These are phyloP conservation scores for Melipona quadrifasciata DNA, from an alignment of 1,140 invertebrate genomes.

Conservation along the genomic window DNA sequence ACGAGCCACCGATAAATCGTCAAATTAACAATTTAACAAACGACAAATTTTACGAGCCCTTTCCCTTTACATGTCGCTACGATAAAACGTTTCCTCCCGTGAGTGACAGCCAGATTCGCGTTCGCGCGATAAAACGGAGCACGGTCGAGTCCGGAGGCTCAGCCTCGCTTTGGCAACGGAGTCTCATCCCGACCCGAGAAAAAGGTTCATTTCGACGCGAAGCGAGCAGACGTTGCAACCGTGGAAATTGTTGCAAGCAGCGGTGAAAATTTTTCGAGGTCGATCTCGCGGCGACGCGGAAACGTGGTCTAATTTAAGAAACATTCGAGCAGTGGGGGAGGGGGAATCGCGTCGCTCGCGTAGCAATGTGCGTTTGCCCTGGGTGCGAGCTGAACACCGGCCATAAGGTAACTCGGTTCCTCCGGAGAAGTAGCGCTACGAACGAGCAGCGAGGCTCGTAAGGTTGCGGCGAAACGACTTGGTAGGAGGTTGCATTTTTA, in stretches of 20 bases:
- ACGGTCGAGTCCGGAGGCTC: no score
- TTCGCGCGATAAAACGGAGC: no score
- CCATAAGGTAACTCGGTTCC: conserved; percentile 53
- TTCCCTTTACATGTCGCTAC: no score
- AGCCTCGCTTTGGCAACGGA: background rate
- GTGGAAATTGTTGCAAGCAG: background rate
- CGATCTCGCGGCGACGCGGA: conserved; percentile 4
- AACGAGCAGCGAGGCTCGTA: conserved; percentile 62
- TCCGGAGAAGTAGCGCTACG: conserved; percentile 38
- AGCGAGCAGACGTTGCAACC: background rate
- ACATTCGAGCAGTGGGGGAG: background rate
- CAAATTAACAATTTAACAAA: no score
- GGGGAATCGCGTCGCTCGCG: conserved; percentile 25
- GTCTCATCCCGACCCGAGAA: background rate
- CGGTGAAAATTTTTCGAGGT: background rate
- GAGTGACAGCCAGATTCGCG: no score
- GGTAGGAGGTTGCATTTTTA: conserved; percentile 71
- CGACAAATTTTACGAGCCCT: no score
- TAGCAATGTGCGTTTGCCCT: background rate
- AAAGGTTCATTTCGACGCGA: conserved; percentile 1
- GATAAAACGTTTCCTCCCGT: no score
- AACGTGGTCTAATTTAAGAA: conserved; percentile 49
- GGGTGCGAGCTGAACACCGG: conserved; percentile 39
- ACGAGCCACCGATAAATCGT: no score
- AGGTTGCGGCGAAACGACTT: conserved; percentile 65